Evolutionary conservation across 1,140 invertebrate genomes (phyloP).

Genomic region (Zaprionus tsacasi): DNA sequence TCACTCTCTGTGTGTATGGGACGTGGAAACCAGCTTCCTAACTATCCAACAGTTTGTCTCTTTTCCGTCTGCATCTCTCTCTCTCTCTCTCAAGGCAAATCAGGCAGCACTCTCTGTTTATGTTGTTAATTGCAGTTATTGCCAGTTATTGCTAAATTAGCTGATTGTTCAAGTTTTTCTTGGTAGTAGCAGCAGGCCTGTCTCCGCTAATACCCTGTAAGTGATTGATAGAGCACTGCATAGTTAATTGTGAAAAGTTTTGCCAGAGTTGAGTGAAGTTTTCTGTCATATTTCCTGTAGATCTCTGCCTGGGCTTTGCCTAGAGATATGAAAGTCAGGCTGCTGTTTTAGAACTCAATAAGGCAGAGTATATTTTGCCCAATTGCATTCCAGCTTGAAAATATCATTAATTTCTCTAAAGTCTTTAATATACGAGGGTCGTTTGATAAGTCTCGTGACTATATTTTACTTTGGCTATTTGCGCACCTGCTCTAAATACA

Average conservation of each 20-base stretch:
- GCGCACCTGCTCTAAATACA: too few species aligned
- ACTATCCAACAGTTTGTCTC: not conserved
- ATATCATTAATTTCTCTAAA: too few species aligned
- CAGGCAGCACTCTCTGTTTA: slow-evolving; percentile 19
- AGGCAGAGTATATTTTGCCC: not conserved
- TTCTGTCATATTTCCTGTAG: not conserved
- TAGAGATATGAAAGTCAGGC: not conserved
- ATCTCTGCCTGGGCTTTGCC: not conserved
- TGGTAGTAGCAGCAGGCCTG: not conserved
- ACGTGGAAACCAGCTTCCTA: slow-evolving; percentile 7
- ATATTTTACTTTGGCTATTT: too few species aligned
- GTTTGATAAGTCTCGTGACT: too few species aligned
- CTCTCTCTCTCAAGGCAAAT: not conserved
- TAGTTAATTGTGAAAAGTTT: not conserved
- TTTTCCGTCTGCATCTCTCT: slow-evolving; percentile 1
- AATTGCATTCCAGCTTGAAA: too few species aligned
- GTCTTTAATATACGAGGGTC: too few species aligned
- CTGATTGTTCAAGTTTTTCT: slow-evolving; percentile 27
- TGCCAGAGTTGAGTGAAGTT: not conserved
- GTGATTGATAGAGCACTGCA: not conserved
- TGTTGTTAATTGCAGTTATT: slow-evolving; percentile 34
- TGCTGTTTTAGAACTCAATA: not conserved
- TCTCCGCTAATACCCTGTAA: slow-evolving; percentile 12
- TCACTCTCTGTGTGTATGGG: not conserved
- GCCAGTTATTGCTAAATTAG: slow-evolving; percentile 41